These are phyloP conservation scores for Dromococcyx pavoninus DNA, from an alignment of 2,797 vertebrate species.

Conservation along the genomic window DNA sequence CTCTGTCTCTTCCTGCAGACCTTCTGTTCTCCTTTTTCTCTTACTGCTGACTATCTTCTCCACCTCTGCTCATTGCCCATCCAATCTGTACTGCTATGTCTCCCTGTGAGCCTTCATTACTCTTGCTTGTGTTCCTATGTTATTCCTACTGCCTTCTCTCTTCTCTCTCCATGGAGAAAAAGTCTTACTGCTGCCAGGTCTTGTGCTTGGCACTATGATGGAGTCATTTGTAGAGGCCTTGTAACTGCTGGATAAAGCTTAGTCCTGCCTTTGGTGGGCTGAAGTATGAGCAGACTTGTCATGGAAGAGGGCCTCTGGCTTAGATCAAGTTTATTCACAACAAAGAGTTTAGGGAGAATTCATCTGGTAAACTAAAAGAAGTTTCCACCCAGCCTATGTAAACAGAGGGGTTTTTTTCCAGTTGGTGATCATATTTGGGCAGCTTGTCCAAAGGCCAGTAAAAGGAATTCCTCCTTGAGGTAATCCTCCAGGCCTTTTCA, in stretches of 20 bases:
- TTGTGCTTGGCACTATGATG: not conserved
- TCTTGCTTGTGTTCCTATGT: not conserved
- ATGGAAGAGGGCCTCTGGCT: not conserved
- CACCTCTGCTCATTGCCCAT: not conserved
- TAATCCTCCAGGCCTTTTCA: not conserved
- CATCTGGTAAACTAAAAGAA: not conserved
- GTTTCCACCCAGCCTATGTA: not conserved
- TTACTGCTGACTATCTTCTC: not conserved
- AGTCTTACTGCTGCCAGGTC: not conserved
- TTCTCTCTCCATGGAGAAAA: not conserved
- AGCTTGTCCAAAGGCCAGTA: not conserved
- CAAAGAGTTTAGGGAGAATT: not conserved
- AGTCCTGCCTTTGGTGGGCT: not conserved
- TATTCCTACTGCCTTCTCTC: not conserved
- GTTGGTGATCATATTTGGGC: not conserved
- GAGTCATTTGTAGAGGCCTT: not conserved
- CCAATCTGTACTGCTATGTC: accelerated
- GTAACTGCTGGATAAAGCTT: not conserved
- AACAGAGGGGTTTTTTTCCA: not conserved
- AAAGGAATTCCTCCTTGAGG: not conserved
- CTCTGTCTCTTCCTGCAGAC: not conserved
- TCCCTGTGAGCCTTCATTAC: not conserved
- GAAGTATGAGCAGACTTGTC: not conserved
- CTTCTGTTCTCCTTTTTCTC: not conserved
- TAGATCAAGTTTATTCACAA: not conserved